Evolutionary conservation across 2,888 invertebrate species (phyloP).

Genomic region (Tenthredo amoena): DNA sequence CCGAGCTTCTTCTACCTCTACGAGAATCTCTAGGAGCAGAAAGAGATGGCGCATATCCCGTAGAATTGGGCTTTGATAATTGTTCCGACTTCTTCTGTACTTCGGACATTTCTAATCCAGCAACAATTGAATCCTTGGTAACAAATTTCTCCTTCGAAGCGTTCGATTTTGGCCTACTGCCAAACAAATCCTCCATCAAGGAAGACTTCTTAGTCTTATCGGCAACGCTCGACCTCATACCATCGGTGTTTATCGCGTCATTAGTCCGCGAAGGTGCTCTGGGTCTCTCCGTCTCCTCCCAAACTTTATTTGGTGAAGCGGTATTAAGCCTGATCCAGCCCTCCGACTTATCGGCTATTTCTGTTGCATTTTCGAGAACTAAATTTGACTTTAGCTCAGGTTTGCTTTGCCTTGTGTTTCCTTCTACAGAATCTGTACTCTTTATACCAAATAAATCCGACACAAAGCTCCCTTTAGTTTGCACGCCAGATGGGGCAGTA

Average conservation of each 20-base stretch:
- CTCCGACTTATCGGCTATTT: constrained; percentile 14
- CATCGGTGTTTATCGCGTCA: neutral
- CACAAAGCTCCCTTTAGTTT: constrained; percentile 63
- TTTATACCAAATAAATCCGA: constrained; percentile 70
- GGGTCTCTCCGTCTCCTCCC: neutral
- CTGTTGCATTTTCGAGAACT: neutral
- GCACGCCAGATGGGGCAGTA: constrained; percentile 54
- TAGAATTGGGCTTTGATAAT: constrained; percentile 55
- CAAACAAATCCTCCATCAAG: constrained; percentile 70
- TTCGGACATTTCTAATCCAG: constrained; percentile 53
- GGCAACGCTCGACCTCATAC: constrained; percentile 5
- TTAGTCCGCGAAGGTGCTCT: neutral
- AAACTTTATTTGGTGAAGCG: neutral
- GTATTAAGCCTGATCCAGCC: neutral
- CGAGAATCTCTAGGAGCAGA: constrained; percentile 65
- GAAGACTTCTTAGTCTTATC: constrained; percentile 65
- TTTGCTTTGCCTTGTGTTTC: constrained; percentile 43
- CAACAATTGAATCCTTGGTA: constrained; percentile 54
- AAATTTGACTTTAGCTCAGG: neutral
- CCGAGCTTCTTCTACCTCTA: constrained; percentile 66
- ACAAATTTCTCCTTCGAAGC: constrained; percentile 53
- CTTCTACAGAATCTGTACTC: constrained; percentile 56
- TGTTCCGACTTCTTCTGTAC: constrained; percentile 56
- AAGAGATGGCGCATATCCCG: constrained; percentile 62
- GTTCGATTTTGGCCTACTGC: constrained; percentile 58